These are phyloP conservation scores for Ashinkailepas kermadecensis DNA, from an alignment of 2,888 invertebrate genomes.

Conservation along the genomic window DNA sequence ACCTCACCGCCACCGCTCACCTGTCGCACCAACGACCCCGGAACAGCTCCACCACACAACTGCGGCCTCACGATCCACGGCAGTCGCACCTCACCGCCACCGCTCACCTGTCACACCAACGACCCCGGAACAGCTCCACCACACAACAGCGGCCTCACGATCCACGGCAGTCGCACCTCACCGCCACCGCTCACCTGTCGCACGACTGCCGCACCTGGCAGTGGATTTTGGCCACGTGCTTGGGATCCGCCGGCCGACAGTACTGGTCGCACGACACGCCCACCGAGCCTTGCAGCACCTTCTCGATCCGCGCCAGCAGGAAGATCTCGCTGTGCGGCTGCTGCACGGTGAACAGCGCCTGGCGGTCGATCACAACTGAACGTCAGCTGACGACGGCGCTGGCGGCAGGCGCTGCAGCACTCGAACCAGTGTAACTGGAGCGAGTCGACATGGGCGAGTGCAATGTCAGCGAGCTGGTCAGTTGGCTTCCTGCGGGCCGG, in stretches of 20 bases:
- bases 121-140: no score
- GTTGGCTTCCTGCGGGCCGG: no score
- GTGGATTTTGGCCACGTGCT: slow-evolving; percentile 37
- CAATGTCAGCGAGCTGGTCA: no score
- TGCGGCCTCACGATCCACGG: slow-evolving; percentile 87
- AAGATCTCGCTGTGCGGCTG: slow-evolving; percentile 86
- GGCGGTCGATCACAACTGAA: slow-evolving; percentile 36
- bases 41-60: slow-evolving; percentile 67
- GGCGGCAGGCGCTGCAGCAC: no score
- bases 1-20: neutral
- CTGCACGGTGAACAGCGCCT: slow-evolving; percentile 81
- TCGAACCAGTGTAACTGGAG: no score
- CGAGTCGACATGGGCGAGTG: no score
- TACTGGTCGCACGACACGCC: slow-evolving; percentile 80
- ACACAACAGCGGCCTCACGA: slow-evolving; percentile 87
- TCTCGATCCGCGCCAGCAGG: slow-evolving; percentile 85
- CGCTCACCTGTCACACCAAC: slow-evolving; percentile 3
- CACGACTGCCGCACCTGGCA: neutral
- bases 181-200: neutral
- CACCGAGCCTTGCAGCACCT: slow-evolving; percentile 75
- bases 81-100: slow-evolving; percentile 46
- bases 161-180: slow-evolving; percentile 59
- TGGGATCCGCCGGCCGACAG: slow-evolving; percentile 68
- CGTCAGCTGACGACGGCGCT: no score
- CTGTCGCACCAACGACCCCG: no score